A percentile compares a stretch with the other conserved stretches of the same genome.
Conservation (phyloP, 2,113 vertebrate genomes). For the Tiliqua scincoides region DNA sequence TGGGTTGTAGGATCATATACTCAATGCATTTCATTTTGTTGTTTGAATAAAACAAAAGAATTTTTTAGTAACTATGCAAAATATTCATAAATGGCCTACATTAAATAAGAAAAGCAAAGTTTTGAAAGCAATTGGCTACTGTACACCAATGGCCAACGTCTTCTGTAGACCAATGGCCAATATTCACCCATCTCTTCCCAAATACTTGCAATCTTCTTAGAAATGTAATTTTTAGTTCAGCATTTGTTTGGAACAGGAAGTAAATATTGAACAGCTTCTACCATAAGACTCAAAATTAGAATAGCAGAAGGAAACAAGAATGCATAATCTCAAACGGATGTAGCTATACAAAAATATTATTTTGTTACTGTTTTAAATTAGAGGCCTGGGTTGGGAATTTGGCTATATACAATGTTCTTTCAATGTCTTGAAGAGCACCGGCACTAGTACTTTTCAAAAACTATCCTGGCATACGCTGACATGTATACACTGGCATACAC, state of each 20-base stretch:
- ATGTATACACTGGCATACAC: no score
- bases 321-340: neutral
- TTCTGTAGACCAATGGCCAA: no score
- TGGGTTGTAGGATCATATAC: no score
- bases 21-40: neutral
- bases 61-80: neutral
- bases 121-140: neutral
- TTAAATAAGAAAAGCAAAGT: neutral
- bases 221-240: neutral
- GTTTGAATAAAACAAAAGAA: neutral
- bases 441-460: neutral
- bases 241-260: constrained; percentile 5
- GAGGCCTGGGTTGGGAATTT: neutral
- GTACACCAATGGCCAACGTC: neutral
- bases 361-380: constrained; percentile 6
- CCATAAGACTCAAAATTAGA: neutral
- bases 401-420: neutral
- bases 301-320: constrained; percentile 5
- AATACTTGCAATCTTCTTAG: neutral
- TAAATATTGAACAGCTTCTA: neutral
- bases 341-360: neutral
- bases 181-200: no score
- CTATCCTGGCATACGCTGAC: neutral
- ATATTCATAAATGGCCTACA: neutral
- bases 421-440: neutral